Base-by-base conservation (phyloP, 1,140 invertebrate species). In the Drosophila rufa region DNA sequence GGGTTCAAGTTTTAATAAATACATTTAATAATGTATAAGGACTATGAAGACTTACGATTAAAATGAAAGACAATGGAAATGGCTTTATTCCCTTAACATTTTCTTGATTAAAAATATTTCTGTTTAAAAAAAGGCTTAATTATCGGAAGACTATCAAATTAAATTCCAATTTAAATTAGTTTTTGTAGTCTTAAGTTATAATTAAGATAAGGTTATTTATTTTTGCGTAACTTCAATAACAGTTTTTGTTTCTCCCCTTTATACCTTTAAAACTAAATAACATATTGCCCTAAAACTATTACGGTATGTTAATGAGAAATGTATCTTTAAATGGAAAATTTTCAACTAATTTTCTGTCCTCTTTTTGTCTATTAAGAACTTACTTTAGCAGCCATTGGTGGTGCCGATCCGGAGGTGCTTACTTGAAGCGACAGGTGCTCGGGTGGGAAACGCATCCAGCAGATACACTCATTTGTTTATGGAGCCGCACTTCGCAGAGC, bases 351-450 rank as follows among this genome's bases (percentile, higher is more conserved):
- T 22, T 8, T 11, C 12, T 7, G 6, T 4, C 4, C 3, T 4
- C 0, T 33, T 33, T 9, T 17, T 15, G 12, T 19, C 15, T 33
- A 12, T 14, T 67, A 42, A 56, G 8, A 36, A 68, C 85, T 89
- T 62, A 89, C 85, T 82, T 89, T 85, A 69, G 70, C 75, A 57
- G 85, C 86, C 85, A 89, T 89, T 89, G 83, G 84, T 89, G 73
- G 55, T 33, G 64, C 43, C 48, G 42, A 53, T 70, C 38, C 62
- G 8, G 9, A 51, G 38, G 61, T 45, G 67, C 40, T 70, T 30
- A 64, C 22, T 55, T 40, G n/a, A 66, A 81, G 82, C 82, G 53
- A 79, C 67, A 78, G 71, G 65, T 80, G 73, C 40, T 85, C 74
- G 62, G 59, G 66, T 40, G 60, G 58, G 45, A 59, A 60, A 59